Evolutionary conservation across 2,113 vertebrate genomes (phyloP), one percentile per base, ranked within the genome.

Genomic region (Dasypus novemcinctus): DNA sequence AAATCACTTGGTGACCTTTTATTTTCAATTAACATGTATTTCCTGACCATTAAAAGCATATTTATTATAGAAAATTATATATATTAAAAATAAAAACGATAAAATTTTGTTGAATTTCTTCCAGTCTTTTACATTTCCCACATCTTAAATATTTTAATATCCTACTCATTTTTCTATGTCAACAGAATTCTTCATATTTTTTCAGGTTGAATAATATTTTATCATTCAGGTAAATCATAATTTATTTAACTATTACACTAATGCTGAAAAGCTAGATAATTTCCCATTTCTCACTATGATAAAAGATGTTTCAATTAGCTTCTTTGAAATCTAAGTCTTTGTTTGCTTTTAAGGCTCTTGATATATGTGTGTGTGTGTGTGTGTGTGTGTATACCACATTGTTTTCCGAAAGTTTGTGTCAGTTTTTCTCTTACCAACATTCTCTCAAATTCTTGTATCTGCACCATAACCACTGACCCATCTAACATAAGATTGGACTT

Each of bases 121-220:
- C 12, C 18, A 78, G 33, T 14, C 17, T 89, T 71, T 96, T 71
- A 31, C 25, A 23, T 87, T 94, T 93, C 74, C 29, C 21, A 84
- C 10, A 46, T 38, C 79, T 41, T 86, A 79, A 43, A 36, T 69
- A 69, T 86, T 69, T 61, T 87, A 49, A 2, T 49, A 64, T 74
- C 64, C 27, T 87, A 61, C 17, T 82, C 21, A 79, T 88, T 95
- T 95, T 94, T 79, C 54, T 91, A 12, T 79, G n/a, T 81, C 36
- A 80, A 88, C 76, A 80, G 90, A 95, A 90, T 43, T 57, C 3
- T 76, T 93, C 33, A 46, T 74, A 43, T 46, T 57, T 94, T 95
- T 82, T 21, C n/a, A 83, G 43, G 9, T 59, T 75, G 18, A 81
- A 87, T 36, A 68, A 76, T 69, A 80, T 46, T 86, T 90, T 83